Conservation (phyloP, 2,113 vertebrate species). For the Chaetodon trifascialis region DNA sequence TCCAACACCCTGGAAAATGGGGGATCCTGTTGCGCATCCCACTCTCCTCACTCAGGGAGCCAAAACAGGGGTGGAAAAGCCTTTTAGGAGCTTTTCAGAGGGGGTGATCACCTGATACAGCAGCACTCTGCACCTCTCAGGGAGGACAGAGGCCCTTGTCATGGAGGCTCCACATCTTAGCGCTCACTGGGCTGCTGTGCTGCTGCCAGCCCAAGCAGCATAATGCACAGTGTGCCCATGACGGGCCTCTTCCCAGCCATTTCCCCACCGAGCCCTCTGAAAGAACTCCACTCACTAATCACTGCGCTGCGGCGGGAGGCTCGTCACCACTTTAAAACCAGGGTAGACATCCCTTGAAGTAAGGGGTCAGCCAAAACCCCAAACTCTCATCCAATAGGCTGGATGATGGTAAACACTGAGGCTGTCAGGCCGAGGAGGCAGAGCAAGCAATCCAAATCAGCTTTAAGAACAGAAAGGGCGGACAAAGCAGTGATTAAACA, state of each 20-base stretch:
- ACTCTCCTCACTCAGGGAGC: slow-evolving; percentile 65
- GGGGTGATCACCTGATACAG: slow-evolving; percentile 81
- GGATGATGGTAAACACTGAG: slow-evolving; percentile 49
- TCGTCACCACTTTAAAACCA: slow-evolving; percentile 66
- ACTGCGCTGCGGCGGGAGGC: slow-evolving; percentile 36
- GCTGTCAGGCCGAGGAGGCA: slow-evolving; percentile 29
- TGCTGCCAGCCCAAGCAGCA: slow-evolving; percentile 67
- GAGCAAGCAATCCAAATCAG: slow-evolving; percentile 23
- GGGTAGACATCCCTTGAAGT: slow-evolving; percentile 48
- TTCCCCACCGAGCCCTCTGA: slow-evolving; percentile 51
- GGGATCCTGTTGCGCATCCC: slow-evolving; percentile 75
- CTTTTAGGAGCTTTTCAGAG: slow-evolving; percentile 79
- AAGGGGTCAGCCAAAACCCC: slow-evolving; percentile 57
- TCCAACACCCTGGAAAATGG: slow-evolving; percentile 80
- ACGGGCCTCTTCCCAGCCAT: slow-evolving; percentile 57
- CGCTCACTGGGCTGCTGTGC: slow-evolving; percentile 62
- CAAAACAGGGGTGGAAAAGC: slow-evolving; percentile 75
- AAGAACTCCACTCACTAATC: slow-evolving; percentile 72
- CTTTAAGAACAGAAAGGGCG: neutral
- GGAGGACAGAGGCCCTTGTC: slow-evolving; percentile 76
- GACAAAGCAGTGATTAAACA: neutral
- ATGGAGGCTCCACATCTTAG: slow-evolving; percentile 53
- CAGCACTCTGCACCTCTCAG: slow-evolving; percentile 67
- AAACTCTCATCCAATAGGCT: slow-evolving; percentile 49
- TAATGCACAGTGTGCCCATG: slow-evolving; percentile 66